Percentiles rank a stretch among this genome's conserved stretches.
phyloP scores from a whole-genome alignment of 1,140 invertebrate species.

The Apis cerana region DNA sequence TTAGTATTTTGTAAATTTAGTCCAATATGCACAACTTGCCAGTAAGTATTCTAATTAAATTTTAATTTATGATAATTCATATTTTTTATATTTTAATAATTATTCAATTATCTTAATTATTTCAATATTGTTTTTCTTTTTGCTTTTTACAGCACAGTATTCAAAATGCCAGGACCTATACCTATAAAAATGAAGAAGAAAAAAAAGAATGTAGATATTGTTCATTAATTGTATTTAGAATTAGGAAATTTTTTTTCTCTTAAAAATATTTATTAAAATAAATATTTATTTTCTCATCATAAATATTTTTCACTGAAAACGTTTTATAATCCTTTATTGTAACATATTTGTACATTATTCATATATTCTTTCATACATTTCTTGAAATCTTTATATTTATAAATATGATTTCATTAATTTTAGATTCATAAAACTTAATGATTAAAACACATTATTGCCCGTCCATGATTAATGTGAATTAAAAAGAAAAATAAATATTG shows the following conservation, averaged over 20 bases:
- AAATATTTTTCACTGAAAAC: background rate
- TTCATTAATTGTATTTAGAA: slow-evolving; percentile 60
- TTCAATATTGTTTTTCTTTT: background rate
- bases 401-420: slow-evolving; percentile 25
- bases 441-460: background rate
- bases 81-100: background rate
- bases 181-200: slow-evolving; percentile 89
- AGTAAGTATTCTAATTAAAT: slow-evolving; percentile 86
- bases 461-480: too few relatives aligned
- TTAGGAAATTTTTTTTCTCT: slow-evolving; percentile 1
- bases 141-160: slow-evolving; percentile 88
- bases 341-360: slow-evolving; percentile 36
- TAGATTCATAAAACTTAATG: slow-evolving; percentile 37
- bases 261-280: slow-evolving; percentile 11
- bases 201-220: slow-evolving; percentile 80
- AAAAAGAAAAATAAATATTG: background rate
- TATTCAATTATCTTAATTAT: background rate
- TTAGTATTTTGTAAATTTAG: slow-evolving; percentile 98
- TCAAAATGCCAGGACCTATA: slow-evolving; percentile 88
- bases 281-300: slow-evolving; percentile 35
- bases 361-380: background rate
- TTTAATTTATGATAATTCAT: slow-evolving; percentile 8
- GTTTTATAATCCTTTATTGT: slow-evolving; percentile 45
- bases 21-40: slow-evolving; percentile 98
- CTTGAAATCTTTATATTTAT: slow-evolving; percentile 45